These are phyloP conservation scores for Microtus montanus DNA, from an alignment of 2,113 vertebrate genomes.

Conservation along the genomic window DNA sequence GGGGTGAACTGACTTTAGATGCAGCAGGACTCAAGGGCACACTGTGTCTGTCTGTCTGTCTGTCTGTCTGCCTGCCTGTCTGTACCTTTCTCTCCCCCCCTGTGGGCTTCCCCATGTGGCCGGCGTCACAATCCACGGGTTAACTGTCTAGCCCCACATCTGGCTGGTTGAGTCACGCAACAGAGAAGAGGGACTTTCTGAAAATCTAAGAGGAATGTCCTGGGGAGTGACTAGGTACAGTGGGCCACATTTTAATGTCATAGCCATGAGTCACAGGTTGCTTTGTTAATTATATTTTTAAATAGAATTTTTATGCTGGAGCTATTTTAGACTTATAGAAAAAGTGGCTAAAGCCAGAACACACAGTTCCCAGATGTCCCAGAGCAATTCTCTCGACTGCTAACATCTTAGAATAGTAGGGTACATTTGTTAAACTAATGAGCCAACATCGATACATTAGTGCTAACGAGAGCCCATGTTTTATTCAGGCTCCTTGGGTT, in stretches of 20 bases:
- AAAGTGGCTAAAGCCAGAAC: not conserved
- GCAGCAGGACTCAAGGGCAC: no score
- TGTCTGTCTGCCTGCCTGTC: not conserved
- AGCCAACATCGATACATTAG: fast-evolving
- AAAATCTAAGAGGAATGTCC: not conserved
- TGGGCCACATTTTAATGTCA: not conserved
- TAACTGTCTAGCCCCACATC: not conserved
- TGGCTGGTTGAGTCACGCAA: not conserved
- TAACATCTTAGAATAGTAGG: fast-evolving
- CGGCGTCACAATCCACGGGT: fast-evolving
- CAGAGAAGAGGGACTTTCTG: not conserved
- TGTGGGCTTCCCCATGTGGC: not conserved
- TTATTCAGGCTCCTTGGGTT: not conserved
- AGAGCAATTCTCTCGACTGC: fast-evolving
- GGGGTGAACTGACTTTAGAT: not conserved
- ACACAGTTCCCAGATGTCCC: not conserved
- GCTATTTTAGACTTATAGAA: not conserved
- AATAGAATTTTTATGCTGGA: slow-evolving; percentile 4
- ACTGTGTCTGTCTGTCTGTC: fast-evolving
- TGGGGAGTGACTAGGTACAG: fast-evolving
- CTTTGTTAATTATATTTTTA: not conserved
- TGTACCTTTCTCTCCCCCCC: fast-evolving
- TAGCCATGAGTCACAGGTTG: not conserved
- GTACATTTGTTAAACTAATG: fast-evolving
- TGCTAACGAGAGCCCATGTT: not conserved